Conservation (phyloP, 2,113 vertebrate species). For the Poecilia latipinna region DNA sequence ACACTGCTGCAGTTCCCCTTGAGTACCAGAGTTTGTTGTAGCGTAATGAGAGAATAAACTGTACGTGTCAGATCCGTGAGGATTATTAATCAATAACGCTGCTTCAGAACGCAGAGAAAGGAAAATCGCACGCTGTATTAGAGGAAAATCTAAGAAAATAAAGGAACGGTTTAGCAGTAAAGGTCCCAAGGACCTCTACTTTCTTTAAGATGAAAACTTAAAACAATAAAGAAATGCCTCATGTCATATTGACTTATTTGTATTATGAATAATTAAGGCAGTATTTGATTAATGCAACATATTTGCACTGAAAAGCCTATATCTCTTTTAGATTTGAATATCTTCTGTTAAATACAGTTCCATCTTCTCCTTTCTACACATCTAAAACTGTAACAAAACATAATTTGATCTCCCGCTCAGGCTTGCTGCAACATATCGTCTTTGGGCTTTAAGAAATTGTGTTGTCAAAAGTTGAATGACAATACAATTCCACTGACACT, state of each 20-base stretch:
- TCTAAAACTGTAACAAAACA: no score
- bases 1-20: conserved; percentile 46
- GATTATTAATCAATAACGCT: conserved; percentile 51
- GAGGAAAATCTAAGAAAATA: conserved; percentile 15
- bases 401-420: no score
- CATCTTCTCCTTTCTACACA: no score
- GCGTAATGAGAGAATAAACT: conserved; percentile 70
- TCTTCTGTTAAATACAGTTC: no score
- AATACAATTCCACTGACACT: not conserved
- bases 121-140: conserved; percentile 39
- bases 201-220: not conserved
- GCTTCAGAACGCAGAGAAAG: conserved; percentile 30
- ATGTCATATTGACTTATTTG: not conserved
- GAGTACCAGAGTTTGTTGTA: conserved; percentile 55
- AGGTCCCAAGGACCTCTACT: not conserved
- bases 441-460: no score
- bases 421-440: no score
- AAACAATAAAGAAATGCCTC: not conserved
- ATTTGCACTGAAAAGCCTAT: no score
- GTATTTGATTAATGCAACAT: no score
- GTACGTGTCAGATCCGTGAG: conserved; percentile 42
- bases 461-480: not conserved
- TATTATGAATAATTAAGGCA: not conserved
- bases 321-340: no score
- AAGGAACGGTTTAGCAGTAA: conserved; percentile 5